Evolutionary conservation across 2,888 invertebrate species (phyloP).

Genomic region (Leptinotarsa tumamoca): DNA sequence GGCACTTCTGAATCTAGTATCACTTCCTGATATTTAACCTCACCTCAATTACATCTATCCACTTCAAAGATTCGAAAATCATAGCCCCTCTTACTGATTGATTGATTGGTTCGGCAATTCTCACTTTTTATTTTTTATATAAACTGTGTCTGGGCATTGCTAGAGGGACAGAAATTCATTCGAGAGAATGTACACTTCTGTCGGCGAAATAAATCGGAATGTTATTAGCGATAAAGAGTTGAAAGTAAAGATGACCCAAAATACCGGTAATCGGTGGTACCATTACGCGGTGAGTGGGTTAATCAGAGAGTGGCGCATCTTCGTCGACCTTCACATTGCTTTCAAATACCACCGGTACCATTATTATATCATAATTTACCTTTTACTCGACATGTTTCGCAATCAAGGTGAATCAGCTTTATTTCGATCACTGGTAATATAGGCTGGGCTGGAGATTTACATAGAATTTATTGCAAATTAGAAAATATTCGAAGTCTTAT

Average conservation of each 20-base stretch:
- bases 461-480: neutral
- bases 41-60: too few relatives aligned
- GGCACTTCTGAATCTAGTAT: too few relatives aligned
- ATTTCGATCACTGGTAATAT: neutral
- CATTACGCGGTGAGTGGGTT: constrained; percentile 1
- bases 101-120: too few relatives aligned
- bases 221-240: neutral
- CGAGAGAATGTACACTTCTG: neutral
- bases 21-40: too few relatives aligned
- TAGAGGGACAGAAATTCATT: too few relatives aligned
- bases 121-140: too few relatives aligned
- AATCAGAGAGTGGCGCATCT: constrained; percentile 9
- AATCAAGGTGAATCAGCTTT: constrained; percentile 8
- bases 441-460: neutral
- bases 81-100: too few relatives aligned
- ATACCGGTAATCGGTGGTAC: neutral
- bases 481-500: neutral
- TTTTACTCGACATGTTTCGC: constrained; percentile 11
- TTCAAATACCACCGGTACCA: constrained; percentile 6
- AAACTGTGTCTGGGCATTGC: too few relatives aligned
- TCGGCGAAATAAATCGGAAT: neutral
- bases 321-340: constrained; percentile 13
- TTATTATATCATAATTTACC: constrained; percentile 7
- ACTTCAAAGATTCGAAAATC: too few relatives aligned
- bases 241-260: constrained; percentile 11